Base-by-base conservation (phyloP, 1,140 invertebrate species). In the Maconellicoccus hirsutus region DNA sequence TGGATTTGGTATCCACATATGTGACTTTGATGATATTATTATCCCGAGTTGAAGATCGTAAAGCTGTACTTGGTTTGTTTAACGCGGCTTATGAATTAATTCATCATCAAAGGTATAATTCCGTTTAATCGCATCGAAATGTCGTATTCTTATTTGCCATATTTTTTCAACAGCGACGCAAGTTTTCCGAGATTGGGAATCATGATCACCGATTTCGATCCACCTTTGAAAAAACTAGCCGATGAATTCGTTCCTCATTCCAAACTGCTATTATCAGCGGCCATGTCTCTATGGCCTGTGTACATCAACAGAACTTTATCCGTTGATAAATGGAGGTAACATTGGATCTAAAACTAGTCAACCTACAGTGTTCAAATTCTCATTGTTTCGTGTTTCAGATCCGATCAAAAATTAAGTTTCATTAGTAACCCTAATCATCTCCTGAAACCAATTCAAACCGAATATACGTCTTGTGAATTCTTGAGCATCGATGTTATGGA, bases 171-270 rank as follows among this genome's bases (percentile, higher is more conserved):
- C 74, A 87, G 91, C 52, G 96, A 98, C 80, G 83, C 87, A 0
- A 94, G 92, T 76, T 98, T 98, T 81, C 96, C 95, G 12, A 83
- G 95, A 21, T 81, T 99, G 26, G 96, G 96, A 0, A 93, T 97
- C 81, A 89, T 99, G 89, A 98, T 99, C 71, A 87, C 98, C 75
- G 98, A 99, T 77, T 99, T 98, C 81, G 97, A 99, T 80, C 84
- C 87, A 26, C 97, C 97, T 4, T 79, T 98, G 38, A 97, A 96
- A 78, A 98, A 98, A 78, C 82, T 99, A 0, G 89, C 91, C 0
- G 97, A 99, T 81, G 97, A 99, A 80, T 98, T 99, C 82, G 86
- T 94, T 26, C 94, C 94, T 0, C 95, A 99, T 80, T 86, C 92
- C 59, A 93, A 96, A 79, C 79, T 96, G 12, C 78, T 99, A 12